A percentile compares a stretch with the other conserved stretches of the same genome.
Conservation (phyloP, 2,797 vertebrate genomes). For the Fratercula arctica region DNA sequence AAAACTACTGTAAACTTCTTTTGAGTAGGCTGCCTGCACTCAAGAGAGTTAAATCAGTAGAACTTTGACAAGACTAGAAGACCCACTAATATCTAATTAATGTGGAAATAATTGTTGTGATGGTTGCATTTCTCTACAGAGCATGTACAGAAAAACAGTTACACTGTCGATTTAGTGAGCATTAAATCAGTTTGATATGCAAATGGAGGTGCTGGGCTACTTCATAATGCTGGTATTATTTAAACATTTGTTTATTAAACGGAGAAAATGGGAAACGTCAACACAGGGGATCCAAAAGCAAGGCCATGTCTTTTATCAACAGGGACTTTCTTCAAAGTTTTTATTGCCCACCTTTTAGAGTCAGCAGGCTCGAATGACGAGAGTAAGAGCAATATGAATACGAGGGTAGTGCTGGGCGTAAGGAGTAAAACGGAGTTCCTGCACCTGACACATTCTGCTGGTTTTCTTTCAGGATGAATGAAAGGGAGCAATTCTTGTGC, state of each 20-base stretch:
- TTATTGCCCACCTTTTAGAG: not conserved
- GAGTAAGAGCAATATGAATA: not conserved
- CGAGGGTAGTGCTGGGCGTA: not conserved
- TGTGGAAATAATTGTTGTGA: constrained; percentile 29
- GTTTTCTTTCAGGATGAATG: not conserved
- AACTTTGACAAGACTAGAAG: constrained; percentile 16
- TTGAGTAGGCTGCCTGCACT: constrained; percentile 28
- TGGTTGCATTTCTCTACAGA: constrained; percentile 11
- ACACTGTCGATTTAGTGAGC: not conserved
- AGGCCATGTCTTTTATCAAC: not conserved
- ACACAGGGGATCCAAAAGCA: not conserved
- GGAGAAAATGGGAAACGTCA: not conserved
- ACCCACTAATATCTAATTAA: constrained; percentile 43
- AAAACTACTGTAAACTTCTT: constrained; percentile 44
- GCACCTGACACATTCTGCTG: not conserved
- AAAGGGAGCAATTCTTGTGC: not conserved
- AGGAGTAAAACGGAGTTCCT: not conserved
- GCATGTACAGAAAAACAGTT: constrained; percentile 5
- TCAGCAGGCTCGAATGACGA: not conserved
- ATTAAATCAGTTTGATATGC: constrained; percentile 31
- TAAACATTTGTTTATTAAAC: constrained; percentile 23
- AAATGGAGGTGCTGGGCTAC: constrained; percentile 14
- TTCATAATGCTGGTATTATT: not conserved
- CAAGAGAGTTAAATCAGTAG: constrained; percentile 36
- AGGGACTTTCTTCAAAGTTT: not conserved